Evolutionary conservation across 2,797 vertebrate genomes (phyloP), one percentile per base, ranked within the genome.

Genomic region (Pelodytes ibericus): DNA sequence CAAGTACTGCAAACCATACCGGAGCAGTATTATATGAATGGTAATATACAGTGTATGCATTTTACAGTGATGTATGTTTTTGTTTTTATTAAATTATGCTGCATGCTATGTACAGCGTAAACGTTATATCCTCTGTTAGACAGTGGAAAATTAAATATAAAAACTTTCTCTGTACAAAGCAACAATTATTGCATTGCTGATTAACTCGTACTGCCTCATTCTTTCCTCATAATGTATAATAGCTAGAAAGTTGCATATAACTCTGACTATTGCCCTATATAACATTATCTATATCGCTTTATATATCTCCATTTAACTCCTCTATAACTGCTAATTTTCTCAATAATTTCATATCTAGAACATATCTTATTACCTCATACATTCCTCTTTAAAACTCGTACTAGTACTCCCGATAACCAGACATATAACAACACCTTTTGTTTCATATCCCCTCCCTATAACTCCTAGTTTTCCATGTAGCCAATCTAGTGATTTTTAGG

Each of bases 351-450:
- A 24, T 53, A 53, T 39, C n/a, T n/a, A n/a, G n/a, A n/a, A n/a
- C 6, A 39, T 13, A 7, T 39, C 36, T 39, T 39, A 39, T 53
- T 22, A 4, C 22, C 0, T 20, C n/a, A 22, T 24, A 13, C 18
- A 66, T 1, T n/a, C 1, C 3, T 31, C 27, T 29, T 4, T 30
- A 65, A 18, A 44, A 25, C 39, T 20, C 41, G 11, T 49, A 10
- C 24, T 29, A 22, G 24, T 63, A 4, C n/a, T 63, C 31, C 10
- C 22, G 39, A 63, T 63, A 63, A 63, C 61, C 61, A 13, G 5
- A 4, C 59, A 8, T 30, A 30, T 61, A 11, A 18, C 30, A 53
- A n/a, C 49, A 22, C 49, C 22, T 53, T 22, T 53, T 22, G 7
- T 16, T 53, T 20, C 49, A 53, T 53, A 44, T 44, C 2, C 62